Conservation (phyloP, 2,797 vertebrate species). For the Mus spretus region DNA sequence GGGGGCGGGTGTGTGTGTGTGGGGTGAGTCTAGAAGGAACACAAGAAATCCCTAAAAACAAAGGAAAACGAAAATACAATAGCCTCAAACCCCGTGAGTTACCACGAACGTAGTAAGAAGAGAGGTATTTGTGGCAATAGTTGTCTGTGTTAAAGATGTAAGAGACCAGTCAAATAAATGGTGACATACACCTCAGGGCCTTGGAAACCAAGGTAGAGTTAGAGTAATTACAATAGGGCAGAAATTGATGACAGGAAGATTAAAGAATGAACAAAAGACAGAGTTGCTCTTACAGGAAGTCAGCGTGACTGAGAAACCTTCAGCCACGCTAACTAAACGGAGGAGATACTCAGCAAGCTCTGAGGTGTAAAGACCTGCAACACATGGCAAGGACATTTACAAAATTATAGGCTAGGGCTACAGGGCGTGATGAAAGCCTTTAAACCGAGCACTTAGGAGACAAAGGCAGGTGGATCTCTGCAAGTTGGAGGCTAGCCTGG, state of each 20-base stretch:
- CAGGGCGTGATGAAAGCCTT: no score
- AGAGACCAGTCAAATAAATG: neutral
- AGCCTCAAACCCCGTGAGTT: neutral
- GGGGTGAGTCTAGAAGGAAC: neutral
- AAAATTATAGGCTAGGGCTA: neutral
- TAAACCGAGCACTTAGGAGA: neutral
- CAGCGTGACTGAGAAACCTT: neutral
- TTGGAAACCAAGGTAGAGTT: neutral
- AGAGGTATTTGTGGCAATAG: neutral
- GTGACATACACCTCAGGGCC: neutral
- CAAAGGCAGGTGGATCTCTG: neutral
- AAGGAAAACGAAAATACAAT: neutral
- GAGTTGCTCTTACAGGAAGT: neutral
- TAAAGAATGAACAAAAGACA: neutral
- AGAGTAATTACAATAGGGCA: neutral
- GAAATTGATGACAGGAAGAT: neutral
- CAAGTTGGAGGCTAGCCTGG: neutral
- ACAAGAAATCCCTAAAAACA: neutral
- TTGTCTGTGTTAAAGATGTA: neutral
- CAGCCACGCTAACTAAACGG: neutral
- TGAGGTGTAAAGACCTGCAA: neutral
- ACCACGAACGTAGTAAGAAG: neutral
- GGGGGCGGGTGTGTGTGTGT: no score
- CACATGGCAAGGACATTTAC: no score
- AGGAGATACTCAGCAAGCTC: neutral